phyloP scores from a whole-genome alignment of 2,113 vertebrate species.

The Myanophis thanlyinensis region DNA sequence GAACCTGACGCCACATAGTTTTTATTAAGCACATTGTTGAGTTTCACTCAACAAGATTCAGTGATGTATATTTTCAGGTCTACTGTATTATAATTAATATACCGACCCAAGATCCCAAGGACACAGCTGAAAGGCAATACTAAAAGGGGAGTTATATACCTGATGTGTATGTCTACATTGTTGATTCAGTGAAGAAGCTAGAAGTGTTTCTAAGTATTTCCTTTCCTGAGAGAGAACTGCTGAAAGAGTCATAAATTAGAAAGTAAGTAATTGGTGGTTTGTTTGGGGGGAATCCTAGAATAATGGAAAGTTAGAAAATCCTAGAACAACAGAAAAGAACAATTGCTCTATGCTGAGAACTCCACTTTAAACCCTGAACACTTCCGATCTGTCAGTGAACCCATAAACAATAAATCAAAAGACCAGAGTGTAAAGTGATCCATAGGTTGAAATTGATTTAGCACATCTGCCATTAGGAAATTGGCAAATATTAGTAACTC shows the following conservation, averaged over 20 bases:
- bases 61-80: neutral
- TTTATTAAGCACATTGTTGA: neutral
- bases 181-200: neutral
- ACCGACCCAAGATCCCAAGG: neutral
- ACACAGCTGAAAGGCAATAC: neutral
- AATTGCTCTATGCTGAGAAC: neutral
- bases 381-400: neutral
- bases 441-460: neutral
- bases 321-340: neutral
- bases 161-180: neutral
- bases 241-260: neutral
- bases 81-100: neutral
- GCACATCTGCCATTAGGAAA: neutral
- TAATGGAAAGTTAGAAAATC: neutral
- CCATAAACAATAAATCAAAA: neutral
- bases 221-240: neutral
- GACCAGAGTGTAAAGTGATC: neutral
- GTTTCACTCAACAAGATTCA: neutral
- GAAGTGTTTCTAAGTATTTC: neutral
- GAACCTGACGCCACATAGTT: neutral
- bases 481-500: neutral
- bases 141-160: neutral
- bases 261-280: neutral
- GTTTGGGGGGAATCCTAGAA: neutral
- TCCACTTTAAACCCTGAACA: neutral